These are phyloP conservation scores for Pangasianodon gigas DNA, from an alignment of 2,113 vertebrate species.

Conservation along the genomic window DNA sequence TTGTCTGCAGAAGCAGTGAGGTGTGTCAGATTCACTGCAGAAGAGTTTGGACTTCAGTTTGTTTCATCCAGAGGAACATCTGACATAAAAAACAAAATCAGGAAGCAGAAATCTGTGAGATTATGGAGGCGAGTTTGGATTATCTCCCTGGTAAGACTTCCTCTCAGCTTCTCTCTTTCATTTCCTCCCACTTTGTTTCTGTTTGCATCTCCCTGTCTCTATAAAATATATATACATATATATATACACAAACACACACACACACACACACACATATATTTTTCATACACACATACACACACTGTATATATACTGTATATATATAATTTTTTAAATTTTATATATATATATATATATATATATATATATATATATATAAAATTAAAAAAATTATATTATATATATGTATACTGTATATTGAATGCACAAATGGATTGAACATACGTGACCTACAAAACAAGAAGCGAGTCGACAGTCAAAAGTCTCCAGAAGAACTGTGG, in stretches of 20 bases:
- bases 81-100: neutral
- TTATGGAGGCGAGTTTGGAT: neutral
- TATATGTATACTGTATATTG: too few species aligned
- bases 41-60: neutral
- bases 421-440: neutral
- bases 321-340: too few species aligned
- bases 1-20: neutral
- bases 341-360: too few species aligned
- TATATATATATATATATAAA: too few species aligned
- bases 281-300: too few species aligned
- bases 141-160: slow-evolving; percentile 12
- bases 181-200: neutral
- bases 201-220: neutral
- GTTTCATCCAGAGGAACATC: neutral
- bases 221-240: too few species aligned
- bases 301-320: too few species aligned
- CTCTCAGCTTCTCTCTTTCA: neutral
- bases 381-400: too few species aligned
- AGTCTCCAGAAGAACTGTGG: too few species aligned
- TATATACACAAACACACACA: too few species aligned
- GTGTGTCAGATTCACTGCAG: neutral
- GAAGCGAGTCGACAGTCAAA: neutral
- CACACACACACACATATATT: too few species aligned
- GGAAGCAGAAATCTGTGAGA: neutral
- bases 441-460: neutral